Evolutionary conservation across 1,140 invertebrate genomes (phyloP), one percentile per base, ranked within the genome.

Genomic region (Hylaeus anthracinus): DNA sequence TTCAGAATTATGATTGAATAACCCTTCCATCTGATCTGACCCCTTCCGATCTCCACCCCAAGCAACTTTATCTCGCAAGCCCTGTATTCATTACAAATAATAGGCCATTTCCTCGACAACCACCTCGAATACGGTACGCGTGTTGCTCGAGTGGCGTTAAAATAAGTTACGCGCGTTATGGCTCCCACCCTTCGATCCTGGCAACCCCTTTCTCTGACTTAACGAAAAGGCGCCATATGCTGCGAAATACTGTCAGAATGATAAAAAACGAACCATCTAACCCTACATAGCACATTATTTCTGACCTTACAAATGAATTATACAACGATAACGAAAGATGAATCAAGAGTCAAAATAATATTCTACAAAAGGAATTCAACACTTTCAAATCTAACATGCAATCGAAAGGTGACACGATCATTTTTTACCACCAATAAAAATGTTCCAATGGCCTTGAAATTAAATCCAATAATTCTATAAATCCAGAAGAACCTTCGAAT

Each of bases 61-160:
- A 72, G 58, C 71, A 71, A 74, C 67, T 72, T 72, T 79, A 83
- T 79, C 73, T 80, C 66, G 75, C 75, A 45, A 82, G 56, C 60
- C 51, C 70, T 53, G 60, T 81, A 81, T 85, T 85, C 84, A 79
- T 85, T 85, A 81, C 84, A 85, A 85, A 85, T 85, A 85, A 85
- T 81, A 81, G 84, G 60, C 81, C 76, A 85, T 85, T 83, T 83
- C 70, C 77, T 85, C 72, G 66, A 85, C 67, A 69, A 85, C 76
- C 81, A 83, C 84, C 73, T 77, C 10, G 72, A 60, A 53, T 53
- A 58, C n/a, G 61, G 70, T 65, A 60, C 78, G 61, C 71, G 48
- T 80, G 78, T 74, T 80, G 61, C 60, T 82, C 75, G 74, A 72
- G 70, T 73, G 65, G 66, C 66, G 65, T 77, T 70, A 61, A 75